Evolutionary conservation across 2,888 invertebrate species (phyloP), one percentile per base, ranked within the genome.

Genomic region (Acleris literana): DNA sequence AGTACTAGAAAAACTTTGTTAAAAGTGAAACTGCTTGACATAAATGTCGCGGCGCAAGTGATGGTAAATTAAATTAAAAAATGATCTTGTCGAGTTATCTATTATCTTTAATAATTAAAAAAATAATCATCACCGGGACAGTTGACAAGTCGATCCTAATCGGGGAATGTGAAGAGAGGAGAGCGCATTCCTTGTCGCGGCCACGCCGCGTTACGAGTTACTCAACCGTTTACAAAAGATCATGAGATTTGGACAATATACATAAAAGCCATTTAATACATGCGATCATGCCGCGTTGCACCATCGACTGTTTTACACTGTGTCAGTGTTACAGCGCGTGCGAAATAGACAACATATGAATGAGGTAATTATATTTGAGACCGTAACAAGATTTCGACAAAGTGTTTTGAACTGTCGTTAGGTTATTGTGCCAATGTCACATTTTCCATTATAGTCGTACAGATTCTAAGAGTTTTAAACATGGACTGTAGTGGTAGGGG

Each of bases 291-390:
- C 29, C 22, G 7, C 16, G 57, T 66, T 66, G 51, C 53, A 44
- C 52, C 57, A 66, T 62, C 56, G 51, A 66, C 56, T 57, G 61
- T 66, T 66, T 66, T 57, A 62, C 66, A 62, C 46, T 46, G 48
- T 62, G 66, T 66, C 57, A 66, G 57, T 57, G 62, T 52, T 66
- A 66, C 66, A 66, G 48, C 53, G 56, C 66, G 62, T 66, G 66
- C 62, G 66, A 66, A 66, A 57, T 61, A 55, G 65, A 52, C 51
- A 66, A 43, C 57, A 62, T 39, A 57, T 62, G 66, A 66, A 66
- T 66, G 62, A 33, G 25, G 62, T 66, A 62, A 66, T 66, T 66
- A 62, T 53, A 62, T 61, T 46, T 62, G 44, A 62, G 52, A 62
- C 52, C 66, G 66, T 66, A 62, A 66, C 61, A 46, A 52, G 61